These are phyloP conservation scores for Epistrophe grossulariae DNA, from an alignment of 2,888 invertebrate genomes.

Conservation along the genomic window DNA sequence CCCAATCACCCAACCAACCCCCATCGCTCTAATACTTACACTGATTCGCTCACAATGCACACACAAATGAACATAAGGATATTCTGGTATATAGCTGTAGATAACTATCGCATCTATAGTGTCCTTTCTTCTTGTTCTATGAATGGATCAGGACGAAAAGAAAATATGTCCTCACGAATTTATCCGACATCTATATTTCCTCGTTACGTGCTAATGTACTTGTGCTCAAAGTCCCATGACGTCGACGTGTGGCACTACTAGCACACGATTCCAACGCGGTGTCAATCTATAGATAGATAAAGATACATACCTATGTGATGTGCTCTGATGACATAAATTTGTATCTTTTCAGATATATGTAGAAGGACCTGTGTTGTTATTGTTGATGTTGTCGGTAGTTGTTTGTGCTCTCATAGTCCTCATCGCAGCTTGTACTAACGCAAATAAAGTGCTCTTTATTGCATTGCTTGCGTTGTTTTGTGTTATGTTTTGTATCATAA, in stretches of 20 bases:
- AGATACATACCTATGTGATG: constrained; percentile 1
- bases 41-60: neutral
- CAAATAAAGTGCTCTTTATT: constrained; percentile 72
- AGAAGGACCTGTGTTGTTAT: constrained; percentile 20
- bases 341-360: constrained; percentile 21
- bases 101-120: neutral
- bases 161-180: constrained; percentile 68
- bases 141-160: constrained; percentile 55
- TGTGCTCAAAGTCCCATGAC: constrained; percentile 63
- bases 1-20: neutral
- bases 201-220: constrained; percentile 73
- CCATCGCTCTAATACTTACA: neutral
- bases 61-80: neutral
- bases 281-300: neutral
- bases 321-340: constrained; percentile 40
- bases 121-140: constrained; percentile 34
- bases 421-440: constrained; percentile 43
- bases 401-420: constrained; percentile 23
- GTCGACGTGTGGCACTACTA: constrained; percentile 36
- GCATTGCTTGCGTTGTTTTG: constrained; percentile 54
- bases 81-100: neutral
- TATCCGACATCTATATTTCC: constrained; percentile 73
- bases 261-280: constrained; percentile 16
- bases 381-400: constrained; percentile 33
- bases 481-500: neutral